Evolutionary conservation across 2,113 vertebrate genomes (phyloP).

Genomic region (Dolichallabes microphthalmus): DNA sequence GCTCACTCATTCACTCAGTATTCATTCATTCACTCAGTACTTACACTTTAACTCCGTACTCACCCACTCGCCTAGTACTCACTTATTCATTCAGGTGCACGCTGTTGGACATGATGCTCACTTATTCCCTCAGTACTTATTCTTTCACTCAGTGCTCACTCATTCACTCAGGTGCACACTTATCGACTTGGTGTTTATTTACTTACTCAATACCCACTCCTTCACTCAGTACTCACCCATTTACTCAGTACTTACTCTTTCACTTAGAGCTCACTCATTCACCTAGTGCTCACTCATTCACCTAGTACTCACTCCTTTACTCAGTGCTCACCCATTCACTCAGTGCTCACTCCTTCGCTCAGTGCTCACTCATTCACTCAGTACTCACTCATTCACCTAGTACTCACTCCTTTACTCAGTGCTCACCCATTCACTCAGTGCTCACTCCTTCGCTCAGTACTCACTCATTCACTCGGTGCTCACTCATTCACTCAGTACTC

Average conservation of each 20-base stretch:
- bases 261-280: no score
- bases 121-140: not conserved
- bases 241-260: not conserved
- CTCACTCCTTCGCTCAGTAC: not conserved
- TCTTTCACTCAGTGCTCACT: not conserved
- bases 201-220: not conserved
- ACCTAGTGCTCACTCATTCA: not conserved
- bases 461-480: not conserved
- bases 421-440: not conserved
- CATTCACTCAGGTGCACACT: not conserved
- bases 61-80: not conserved
- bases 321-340: not conserved
- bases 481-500: not conserved
- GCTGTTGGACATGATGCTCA: no score
- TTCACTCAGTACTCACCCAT: not conserved
- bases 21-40: not conserved
- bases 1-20: no score
- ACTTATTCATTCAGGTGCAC: not conserved
- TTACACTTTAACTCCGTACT: not conserved
- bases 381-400: not conserved
- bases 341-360: no score
- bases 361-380: not conserved
- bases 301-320: not conserved
- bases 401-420: not conserved
- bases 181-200: not conserved